A percentile compares a stretch with the other conserved stretches of the same genome.
Evolutionary conservation across 2,113 vertebrate genomes (phyloP).

Genomic region (Pelobates fuscus): DNA sequence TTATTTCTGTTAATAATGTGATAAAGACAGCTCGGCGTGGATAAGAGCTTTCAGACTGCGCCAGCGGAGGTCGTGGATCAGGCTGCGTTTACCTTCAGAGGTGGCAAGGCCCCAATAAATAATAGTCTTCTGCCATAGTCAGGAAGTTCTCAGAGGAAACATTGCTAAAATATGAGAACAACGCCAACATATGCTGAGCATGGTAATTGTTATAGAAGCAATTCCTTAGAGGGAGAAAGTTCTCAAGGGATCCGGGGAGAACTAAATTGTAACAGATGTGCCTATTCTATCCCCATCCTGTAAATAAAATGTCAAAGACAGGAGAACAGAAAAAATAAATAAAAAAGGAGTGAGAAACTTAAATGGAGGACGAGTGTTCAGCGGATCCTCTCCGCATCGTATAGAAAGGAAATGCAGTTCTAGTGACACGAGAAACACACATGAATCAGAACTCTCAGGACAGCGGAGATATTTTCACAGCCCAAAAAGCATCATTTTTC

Average conservation of each 20-base stretch:
- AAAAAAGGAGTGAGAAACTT: background rate
- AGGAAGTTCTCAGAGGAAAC: conserved; percentile 58
- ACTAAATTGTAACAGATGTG: conserved; percentile 65
- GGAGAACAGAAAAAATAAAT: conserved; percentile 1
- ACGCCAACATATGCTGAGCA: conserved; percentile 52
- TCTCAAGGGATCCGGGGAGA: conserved; percentile 51
- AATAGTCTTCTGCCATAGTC: conserved; percentile 29
- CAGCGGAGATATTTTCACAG: conserved; percentile 25
- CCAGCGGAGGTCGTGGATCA: background rate
- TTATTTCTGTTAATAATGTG: background rate
- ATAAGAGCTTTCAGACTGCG: too few relatives aligned
- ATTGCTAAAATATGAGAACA: conserved; percentile 61
- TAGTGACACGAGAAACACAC: conserved; percentile 29
- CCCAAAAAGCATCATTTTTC: background rate
- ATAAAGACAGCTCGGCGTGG: background rate
- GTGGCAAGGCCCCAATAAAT: background rate
- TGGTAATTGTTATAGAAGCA: conserved; percentile 56
- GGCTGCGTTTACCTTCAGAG: background rate
- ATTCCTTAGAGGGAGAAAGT: conserved; percentile 51
- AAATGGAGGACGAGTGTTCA: too few relatives aligned
- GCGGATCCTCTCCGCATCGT: too few relatives aligned
- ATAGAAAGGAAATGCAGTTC: background rate
- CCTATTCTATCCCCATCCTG: conserved; percentile 22
- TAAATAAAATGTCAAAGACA: conserved; percentile 5
- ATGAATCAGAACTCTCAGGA: background rate